phyloP scores from a whole-genome alignment of 53 echinoderm and acorn worm genomes.

The Echinometra lucunter region DNA sequence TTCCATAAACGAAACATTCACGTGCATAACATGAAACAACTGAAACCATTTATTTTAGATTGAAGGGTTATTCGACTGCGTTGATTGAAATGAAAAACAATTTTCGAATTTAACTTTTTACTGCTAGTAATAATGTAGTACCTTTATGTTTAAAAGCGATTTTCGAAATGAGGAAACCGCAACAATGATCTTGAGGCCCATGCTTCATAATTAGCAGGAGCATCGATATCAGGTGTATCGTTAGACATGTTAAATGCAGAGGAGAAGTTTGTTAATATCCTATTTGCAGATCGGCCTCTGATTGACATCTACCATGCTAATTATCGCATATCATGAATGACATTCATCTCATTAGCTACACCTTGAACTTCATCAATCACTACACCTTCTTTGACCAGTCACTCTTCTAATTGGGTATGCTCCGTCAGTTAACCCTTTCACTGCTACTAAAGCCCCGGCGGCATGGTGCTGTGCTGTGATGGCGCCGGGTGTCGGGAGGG shows the following conservation, averaged over 20 bases:
- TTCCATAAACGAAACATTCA: too few relatives aligned
- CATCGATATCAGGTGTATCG: too few relatives aligned
- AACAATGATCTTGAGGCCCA: background rate
- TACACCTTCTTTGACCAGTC: background rate
- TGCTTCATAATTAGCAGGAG: background rate
- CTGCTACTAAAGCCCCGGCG: background rate
- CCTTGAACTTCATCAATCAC: slow-evolving; percentile 4
- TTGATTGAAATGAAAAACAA: too few relatives aligned
- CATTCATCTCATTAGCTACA: slow-evolving; percentile 24
- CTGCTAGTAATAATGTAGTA: too few relatives aligned
- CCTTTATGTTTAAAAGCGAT: background rate
- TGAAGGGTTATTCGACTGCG: too few relatives aligned
- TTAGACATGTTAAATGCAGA: background rate
- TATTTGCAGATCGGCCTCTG: background rate
- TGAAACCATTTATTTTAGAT: too few relatives aligned
- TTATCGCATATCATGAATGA: slow-evolving; percentile 35
- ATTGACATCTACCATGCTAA: background rate
- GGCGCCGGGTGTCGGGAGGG: background rate
- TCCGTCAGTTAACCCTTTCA: background rate
- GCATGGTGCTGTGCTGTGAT: background rate
- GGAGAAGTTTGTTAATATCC: background rate
- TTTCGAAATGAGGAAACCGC: background rate
- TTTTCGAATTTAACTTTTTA: too few relatives aligned
- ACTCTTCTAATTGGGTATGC: background rate
- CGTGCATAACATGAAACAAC: too few relatives aligned